Base-by-base conservation (phyloP, 1,140 invertebrate genomes). In the Drosophila melanogaster region DNA sequence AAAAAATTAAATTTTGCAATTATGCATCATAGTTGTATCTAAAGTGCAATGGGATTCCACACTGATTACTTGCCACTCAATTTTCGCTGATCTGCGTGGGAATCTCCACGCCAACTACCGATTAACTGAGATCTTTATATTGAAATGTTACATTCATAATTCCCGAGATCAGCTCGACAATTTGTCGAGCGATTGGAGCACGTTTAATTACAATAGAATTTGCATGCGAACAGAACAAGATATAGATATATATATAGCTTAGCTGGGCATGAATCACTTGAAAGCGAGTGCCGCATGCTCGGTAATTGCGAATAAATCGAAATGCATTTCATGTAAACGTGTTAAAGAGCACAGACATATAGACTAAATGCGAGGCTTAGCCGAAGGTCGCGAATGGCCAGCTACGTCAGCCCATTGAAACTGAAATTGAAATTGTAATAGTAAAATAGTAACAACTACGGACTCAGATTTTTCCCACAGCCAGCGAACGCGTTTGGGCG, bases 111-210 rank as follows among this genome's bases (percentile, higher is more conserved):
- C 37, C 60, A 43, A 67, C 37, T 30, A 49, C 35, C 41, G 38
- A 62, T 35, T 65, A 12, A 37, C 54, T 41, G 41, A 24, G 40
- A 79, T 81, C 66, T 66, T 33, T 40, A 51, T 61, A 85, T 71
- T 81, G 64, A 86, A 51, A 62, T 81, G 78, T 78, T 66, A 24
- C 35, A 54, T 56, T 86, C 81, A 84, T 84, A 84, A 77, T 73
- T 86, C 51, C 11, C 54, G 47, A 73, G 54, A 69, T 83, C 65
- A 64, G 50, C 24, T 40, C 22, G 54, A 44, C 81, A 85, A 86
- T 85, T 85, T 85, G 81, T 86, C 81, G 77, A 78, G 49, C 37
- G 57, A 47, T 59, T 40, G 40, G 35, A 66, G 66, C 77, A 58
- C 61, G 19, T 77, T 77, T 85, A 85, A 85, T 84, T 80, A 65